These are phyloP conservation scores for Steinernema hermaphroditum DNA, from an alignment of 2,888 invertebrate species.

Conservation along the genomic window DNA sequence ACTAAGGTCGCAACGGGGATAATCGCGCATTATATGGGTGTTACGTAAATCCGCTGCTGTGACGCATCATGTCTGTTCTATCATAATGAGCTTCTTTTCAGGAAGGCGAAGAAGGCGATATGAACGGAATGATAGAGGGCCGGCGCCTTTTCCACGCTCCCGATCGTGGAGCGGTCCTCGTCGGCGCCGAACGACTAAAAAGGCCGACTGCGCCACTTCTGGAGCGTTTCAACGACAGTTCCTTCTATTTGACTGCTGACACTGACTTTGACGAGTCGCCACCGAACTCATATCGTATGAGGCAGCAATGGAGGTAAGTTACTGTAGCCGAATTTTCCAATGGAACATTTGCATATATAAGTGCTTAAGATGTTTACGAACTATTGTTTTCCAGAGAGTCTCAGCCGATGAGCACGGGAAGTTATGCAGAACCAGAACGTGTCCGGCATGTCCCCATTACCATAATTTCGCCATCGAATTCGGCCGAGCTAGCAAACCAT, in stretches of 20 bases:
- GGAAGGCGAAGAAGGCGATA: slow-evolving; percentile 15
- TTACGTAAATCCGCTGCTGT: neutral
- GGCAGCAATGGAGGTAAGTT: neutral
- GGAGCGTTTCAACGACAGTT: slow-evolving; percentile 15
- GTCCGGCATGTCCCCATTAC: slow-evolving; percentile 11
- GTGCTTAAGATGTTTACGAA: neutral
- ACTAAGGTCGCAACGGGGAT: neutral
- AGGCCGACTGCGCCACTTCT: neutral
- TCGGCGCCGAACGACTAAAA: slow-evolving; percentile 4
- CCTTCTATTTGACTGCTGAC: neutral
- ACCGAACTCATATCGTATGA: neutral
- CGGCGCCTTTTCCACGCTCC: slow-evolving; percentile 23
- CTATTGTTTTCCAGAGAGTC: neutral
- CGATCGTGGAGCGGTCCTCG: neutral
- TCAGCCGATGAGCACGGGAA: neutral
- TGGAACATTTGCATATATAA: too few relatives aligned
- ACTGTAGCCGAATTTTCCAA: neutral
- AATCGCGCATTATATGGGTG: neutral
- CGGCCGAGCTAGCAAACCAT: neutral
- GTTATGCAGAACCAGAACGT: neutral
- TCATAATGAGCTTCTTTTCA: neutral
- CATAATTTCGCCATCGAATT: neutral
- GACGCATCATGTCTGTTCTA: neutral
- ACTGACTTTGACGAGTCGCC: slow-evolving; percentile 11
- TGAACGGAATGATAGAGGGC: neutral